phyloP scores from a whole-genome alignment of 2,797 vertebrate species.

The Gambusia yucatana region DNA sequence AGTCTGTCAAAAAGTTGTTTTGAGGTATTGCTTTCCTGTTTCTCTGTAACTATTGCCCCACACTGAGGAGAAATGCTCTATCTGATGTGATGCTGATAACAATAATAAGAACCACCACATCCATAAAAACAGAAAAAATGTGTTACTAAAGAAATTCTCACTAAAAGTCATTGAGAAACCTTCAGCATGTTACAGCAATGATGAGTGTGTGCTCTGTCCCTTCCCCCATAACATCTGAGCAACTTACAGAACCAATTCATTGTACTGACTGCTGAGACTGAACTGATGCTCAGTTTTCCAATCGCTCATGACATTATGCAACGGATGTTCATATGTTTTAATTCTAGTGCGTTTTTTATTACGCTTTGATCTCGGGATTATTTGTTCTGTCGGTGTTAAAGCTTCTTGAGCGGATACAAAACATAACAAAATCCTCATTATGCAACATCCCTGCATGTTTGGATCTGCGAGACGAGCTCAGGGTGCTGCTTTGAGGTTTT shows the following conservation, averaged over 20 bases:
- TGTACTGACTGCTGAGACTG: not conserved
- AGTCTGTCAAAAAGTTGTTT: conserved; percentile 1
- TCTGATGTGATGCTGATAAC: not conserved
- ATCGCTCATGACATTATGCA: conserved; percentile 21
- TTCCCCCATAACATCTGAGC: not conserved
- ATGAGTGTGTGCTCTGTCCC: not conserved
- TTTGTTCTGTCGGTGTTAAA: conserved; percentile 49
- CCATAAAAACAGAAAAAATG: not conserved
- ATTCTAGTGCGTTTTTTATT: not conserved
- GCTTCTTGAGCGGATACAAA: conserved; percentile 49
- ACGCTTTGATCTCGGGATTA: conserved; percentile 65
- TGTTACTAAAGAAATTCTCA: not conserved
- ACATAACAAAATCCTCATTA: conserved; percentile 64
- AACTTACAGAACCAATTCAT: not conserved
- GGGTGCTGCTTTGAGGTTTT: conserved; percentile 29
- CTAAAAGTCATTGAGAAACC: not conserved
- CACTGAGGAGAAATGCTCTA: not conserved
- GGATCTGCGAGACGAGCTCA: conserved; percentile 13
- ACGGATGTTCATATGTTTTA: conserved; percentile 23
- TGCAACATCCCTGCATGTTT: conserved; percentile 57
- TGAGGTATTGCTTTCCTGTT: not conserved
- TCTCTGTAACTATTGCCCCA: not conserved
- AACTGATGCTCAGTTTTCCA: not conserved
- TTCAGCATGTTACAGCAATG: not conserved
- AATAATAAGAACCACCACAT: not conserved